A percentile compares a stretch with the other conserved stretches of the same genome.
Conservation (phyloP, 2,797 vertebrate genomes). For the Ptychadena robeensis region DNA sequence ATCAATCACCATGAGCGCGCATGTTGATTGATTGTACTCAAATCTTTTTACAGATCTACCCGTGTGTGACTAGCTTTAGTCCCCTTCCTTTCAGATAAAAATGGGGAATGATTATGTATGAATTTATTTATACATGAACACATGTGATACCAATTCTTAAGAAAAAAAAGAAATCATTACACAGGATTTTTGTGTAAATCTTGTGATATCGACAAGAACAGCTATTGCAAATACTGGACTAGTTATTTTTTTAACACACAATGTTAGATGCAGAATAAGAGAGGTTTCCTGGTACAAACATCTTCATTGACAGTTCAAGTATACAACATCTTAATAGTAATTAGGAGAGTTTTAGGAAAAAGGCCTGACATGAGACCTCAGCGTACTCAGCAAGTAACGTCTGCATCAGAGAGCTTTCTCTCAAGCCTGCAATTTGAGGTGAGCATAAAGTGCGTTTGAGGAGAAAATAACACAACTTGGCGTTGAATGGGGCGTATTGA, state of each 20-base stretch:
- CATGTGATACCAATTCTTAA: too few relatives aligned
- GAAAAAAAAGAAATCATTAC: too few relatives aligned
- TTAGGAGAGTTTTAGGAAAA: constrained; percentile 2
- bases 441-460: not conserved
- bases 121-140: too few relatives aligned
- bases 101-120: too few relatives aligned
- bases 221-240: not conserved
- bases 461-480: constrained; percentile 35
- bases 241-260: not conserved
- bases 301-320: constrained; percentile 23
- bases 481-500: constrained; percentile 18
- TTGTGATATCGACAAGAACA: not conserved
- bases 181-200: not conserved
- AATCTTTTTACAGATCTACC: too few relatives aligned
- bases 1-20: too few relatives aligned
- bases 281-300: not conserved
- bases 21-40: too few relatives aligned
- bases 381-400: not conserved
- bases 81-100: too few relatives aligned
- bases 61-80: too few relatives aligned
- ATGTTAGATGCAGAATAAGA: not conserved
- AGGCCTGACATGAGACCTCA: not conserved
- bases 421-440: constrained; percentile 34
- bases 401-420: not conserved
- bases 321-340: constrained; percentile 1